Evolutionary conservation across 2,797 vertebrate genomes (phyloP), one percentile per base, ranked within the genome.

Genomic region (Podarcis lilfordi): DNA sequence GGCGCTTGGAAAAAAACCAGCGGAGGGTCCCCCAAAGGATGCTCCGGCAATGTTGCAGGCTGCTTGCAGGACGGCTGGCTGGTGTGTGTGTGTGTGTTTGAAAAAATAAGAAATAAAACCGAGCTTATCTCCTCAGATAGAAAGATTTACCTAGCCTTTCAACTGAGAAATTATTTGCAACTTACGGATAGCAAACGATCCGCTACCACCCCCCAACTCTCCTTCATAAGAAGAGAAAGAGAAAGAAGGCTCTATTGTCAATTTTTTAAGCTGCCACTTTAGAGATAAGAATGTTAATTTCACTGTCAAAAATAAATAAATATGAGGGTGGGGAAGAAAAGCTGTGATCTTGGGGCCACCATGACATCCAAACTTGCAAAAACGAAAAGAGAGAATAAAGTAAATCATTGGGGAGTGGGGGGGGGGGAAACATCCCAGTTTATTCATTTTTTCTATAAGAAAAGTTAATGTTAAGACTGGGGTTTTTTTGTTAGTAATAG

Each of bases 1-100:
- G 96, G 92, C 81, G 94, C 96, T 93, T 95, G 68, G 50, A 55
- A 55, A 91, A 94, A 96, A 94, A 95, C 93, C 96, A 94, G 84
- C 93, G 91, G 89, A 90, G 86, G 87, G 43, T n/a, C 95, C 98
- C 98, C 98, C 98, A 89, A n/a, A 95, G 98, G 98, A 97, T 91
- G 89, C 93, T 92, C 93, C 95, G 94, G 90, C 94, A 86, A 92
- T 91, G 88, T 94, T 61, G 90, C 93, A 96, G 94, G 92, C 92
- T 92, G 94, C 94, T 92, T 45, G 87, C 93, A 50, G 45, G 45
- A 50, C 13, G 86, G 95, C 94, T 93, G 86, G 5, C 94, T 72
- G 79, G 87, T 91, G 91, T 17, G 93, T 89, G 91, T 85, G 93
- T 89, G 91, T 83, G 2, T 91, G 32, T 64, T 35, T 74, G 29